These are phyloP conservation scores for Callocephalon fimbriatum DNA, from an alignment of 2,113 vertebrate genomes.

Conservation along the genomic window DNA sequence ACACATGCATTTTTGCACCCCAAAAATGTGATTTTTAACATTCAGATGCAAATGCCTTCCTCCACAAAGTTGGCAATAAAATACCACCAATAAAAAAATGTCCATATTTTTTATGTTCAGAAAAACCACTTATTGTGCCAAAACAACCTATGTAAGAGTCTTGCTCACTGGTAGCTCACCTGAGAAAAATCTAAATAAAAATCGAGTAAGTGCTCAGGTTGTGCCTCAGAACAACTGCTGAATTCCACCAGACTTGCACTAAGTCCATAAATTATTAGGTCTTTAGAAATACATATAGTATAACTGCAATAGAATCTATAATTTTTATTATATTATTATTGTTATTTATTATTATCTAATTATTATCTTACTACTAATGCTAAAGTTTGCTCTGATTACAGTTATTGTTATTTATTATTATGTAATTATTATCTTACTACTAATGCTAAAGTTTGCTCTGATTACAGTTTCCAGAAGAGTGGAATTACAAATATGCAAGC, in stretches of 20 bases:
- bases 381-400: neutral
- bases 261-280: neutral
- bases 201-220: neutral
- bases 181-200: neutral
- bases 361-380: neutral
- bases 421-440: neutral
- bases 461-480: neutral
- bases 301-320: neutral
- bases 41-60: neutral
- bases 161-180: neutral
- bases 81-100: neutral
- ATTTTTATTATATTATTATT: neutral
- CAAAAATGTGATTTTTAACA: neutral
- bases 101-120: neutral
- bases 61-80: neutral
- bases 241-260: neutral
- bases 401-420: neutral
- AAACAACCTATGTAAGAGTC: neutral
- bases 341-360: neutral
- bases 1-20: accelerated
- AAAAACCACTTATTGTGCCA: neutral
- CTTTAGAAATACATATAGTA: neutral
- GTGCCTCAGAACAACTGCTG: neutral
- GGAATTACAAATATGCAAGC: neutral
- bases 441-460: neutral